A percentile compares a stretch with the other conserved stretches of the same genome.
Evolutionary conservation across 2,113 vertebrate species (phyloP).

Genomic region (Clarias macrocephalus): DNA sequence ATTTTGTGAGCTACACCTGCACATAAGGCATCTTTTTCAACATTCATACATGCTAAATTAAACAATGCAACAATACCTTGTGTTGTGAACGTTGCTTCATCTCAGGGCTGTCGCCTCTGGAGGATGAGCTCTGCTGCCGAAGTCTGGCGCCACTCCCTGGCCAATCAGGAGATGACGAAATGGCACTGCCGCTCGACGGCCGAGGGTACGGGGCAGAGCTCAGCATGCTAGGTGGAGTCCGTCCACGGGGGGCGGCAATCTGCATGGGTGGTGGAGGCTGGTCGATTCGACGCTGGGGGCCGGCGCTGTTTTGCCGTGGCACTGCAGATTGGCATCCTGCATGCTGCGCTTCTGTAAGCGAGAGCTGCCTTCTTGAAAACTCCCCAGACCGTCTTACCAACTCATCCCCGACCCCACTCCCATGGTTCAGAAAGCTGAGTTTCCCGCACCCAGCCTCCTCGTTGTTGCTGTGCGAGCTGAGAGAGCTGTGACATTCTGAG

Average conservation of each 20-base stretch:
- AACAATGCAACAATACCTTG: slow-evolving; percentile 63
- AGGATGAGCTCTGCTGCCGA: slow-evolving; percentile 92
- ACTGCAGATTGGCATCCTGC: slow-evolving; percentile 71
- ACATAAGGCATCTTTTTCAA: not conserved
- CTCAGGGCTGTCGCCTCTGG: slow-evolving; percentile 94
- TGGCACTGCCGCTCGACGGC: slow-evolving; percentile 85
- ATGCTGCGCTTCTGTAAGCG: slow-evolving; percentile 83
- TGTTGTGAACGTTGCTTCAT: slow-evolving; percentile 88
- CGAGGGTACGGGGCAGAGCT: slow-evolving; percentile 84
- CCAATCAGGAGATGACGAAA: slow-evolving; percentile 90
- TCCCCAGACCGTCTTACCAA: slow-evolving; percentile 84
- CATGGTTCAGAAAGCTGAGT: slow-evolving; percentile 76
- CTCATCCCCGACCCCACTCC: slow-evolving; percentile 80
- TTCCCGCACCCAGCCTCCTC: slow-evolving; percentile 80
- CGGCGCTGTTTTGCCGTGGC: slow-evolving; percentile 90
- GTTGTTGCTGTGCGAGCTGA: slow-evolving; percentile 97
- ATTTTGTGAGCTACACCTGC: not conserved
- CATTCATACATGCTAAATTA: not conserved
- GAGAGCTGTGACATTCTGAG: slow-evolving; percentile 95
- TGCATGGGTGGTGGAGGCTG: slow-evolving; percentile 81
- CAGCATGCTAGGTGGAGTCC: slow-evolving; percentile 86
- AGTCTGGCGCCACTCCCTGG: slow-evolving; percentile 83
- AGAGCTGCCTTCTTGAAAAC: slow-evolving; percentile 87
- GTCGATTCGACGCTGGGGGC: slow-evolving; percentile 91
- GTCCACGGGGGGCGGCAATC: slow-evolving; percentile 75